Evolutionary conservation across 37 sponge, comb jelly and placozoan species (phyloP).

Genomic region (Beroe forskalii): DNA sequence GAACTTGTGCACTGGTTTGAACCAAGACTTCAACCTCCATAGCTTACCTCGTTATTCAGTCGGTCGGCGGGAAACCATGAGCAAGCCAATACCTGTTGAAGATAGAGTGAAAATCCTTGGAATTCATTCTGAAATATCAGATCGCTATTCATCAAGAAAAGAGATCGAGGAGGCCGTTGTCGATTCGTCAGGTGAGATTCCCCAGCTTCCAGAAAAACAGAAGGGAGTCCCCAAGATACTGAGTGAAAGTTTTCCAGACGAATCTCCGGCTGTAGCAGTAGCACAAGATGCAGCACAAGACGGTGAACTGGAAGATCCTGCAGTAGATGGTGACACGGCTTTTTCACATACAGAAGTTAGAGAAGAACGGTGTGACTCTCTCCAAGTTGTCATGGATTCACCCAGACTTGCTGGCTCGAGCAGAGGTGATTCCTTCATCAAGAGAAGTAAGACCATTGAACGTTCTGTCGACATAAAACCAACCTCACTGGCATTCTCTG

Average conservation of each 20-base stretch:
- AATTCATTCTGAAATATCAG: neutral
- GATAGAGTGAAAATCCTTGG: neutral
- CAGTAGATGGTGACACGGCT: too few relatives aligned
- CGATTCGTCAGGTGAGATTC: neutral
- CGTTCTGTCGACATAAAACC: neutral
- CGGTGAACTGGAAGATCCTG: too few relatives aligned
- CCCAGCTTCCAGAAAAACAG: neutral
- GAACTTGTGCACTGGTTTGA: neutral
- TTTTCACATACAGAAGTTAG: too few relatives aligned
- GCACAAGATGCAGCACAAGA: too few relatives aligned
- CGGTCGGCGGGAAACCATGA: neutral
- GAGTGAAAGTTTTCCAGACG: too few relatives aligned
- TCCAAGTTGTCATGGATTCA: neutral
- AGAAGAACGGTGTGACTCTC: neutral
- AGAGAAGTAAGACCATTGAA: neutral
- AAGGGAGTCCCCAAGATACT: neutral
- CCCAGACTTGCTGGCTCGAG: neutral
- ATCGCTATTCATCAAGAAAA: conserved; percentile 12
- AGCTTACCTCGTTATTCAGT: neutral
- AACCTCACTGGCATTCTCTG: neutral
- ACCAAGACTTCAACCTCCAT: conserved; percentile 33
- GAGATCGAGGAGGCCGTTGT: neutral
- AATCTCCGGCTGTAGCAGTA: too few relatives aligned
- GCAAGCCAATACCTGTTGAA: neutral
- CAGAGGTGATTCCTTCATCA: neutral